Conservation (phyloP, 2,797 vertebrate species). For the Poeciliopsis turneri region DNA sequence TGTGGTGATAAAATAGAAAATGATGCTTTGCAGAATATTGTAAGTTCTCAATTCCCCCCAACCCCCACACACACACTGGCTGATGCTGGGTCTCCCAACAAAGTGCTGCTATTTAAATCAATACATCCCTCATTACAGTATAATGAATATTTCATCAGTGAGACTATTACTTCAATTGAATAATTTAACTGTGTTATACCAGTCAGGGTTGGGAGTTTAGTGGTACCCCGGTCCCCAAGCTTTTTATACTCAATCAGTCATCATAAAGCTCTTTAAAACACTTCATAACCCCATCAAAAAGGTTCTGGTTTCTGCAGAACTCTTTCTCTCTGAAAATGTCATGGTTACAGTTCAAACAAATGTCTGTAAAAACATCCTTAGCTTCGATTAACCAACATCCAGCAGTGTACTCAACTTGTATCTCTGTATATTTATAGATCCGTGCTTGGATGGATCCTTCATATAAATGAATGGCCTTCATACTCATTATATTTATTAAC, state of each 20-base stretch:
- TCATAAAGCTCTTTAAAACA: constrained; percentile 67
- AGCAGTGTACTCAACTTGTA: constrained; percentile 40
- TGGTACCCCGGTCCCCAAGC: constrained; percentile 65
- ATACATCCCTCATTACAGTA: constrained; percentile 80
- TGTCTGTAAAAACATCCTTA: constrained; percentile 62
- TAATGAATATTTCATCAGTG: constrained; percentile 80
- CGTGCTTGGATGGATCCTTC: constrained; percentile 32
- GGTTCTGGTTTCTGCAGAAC: constrained; percentile 51
- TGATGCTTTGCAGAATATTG: constrained; percentile 56
- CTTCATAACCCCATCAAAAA: constrained; percentile 51
- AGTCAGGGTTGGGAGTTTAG: constrained; percentile 70
- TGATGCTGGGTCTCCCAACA: constrained; percentile 60
- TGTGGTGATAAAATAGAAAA: constrained; percentile 64
- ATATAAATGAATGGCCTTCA: constrained; percentile 44
- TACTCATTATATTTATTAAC: constrained; percentile 55
- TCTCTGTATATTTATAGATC: constrained; percentile 59
- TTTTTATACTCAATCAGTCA: constrained; percentile 72
- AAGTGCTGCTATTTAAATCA: constrained; percentile 80
- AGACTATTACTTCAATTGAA: constrained; percentile 82
- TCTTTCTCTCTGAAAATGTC: constrained; percentile 65
- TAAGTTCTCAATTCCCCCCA: constrained; percentile 35
- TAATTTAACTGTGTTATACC: constrained; percentile 81
- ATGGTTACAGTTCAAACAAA: constrained; percentile 61
- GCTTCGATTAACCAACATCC: constrained; percentile 64
- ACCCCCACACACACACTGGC: background rate